phyloP scores from a whole-genome alignment of 2,797 vertebrate genomes.

The Melanotaenia maccullochi region DNA sequence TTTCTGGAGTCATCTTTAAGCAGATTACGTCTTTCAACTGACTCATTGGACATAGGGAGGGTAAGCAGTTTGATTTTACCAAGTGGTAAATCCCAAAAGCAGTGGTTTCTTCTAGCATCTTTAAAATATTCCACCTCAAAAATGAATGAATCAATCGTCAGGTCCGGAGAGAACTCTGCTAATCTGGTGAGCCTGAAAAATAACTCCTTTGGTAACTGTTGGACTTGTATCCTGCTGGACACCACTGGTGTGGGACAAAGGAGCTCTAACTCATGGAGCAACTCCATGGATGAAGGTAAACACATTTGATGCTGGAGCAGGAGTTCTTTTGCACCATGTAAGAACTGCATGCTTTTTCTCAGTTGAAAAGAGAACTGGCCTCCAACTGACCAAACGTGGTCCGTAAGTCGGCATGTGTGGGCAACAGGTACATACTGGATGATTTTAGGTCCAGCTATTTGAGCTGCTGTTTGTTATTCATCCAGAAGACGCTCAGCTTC shows the following conservation, averaged over 20 bases:
- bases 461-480: slow-evolving; percentile 8
- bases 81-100: background rate
- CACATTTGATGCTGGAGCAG: background rate
- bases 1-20: too few species aligned
- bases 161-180: too few species aligned
- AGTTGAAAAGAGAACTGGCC: background rate
- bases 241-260: too few species aligned
- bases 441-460: background rate
- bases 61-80: background rate
- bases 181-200: background rate
- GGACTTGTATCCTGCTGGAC: too few species aligned
- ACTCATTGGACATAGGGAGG: background rate
- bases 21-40: background rate
- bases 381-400: background rate
- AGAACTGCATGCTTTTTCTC: background rate
- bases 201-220: background rate
- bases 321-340: background rate
- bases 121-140: background rate
- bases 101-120: background rate
- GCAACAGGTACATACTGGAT: background rate
- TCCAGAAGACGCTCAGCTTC: background rate
- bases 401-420: too few species aligned
- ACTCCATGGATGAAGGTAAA: too few species aligned
- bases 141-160: background rate
- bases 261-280: too few species aligned